These are phyloP conservation scores for Cydia fagiglandana DNA, from an alignment of 1,140 invertebrate species.

Conservation along the genomic window DNA sequence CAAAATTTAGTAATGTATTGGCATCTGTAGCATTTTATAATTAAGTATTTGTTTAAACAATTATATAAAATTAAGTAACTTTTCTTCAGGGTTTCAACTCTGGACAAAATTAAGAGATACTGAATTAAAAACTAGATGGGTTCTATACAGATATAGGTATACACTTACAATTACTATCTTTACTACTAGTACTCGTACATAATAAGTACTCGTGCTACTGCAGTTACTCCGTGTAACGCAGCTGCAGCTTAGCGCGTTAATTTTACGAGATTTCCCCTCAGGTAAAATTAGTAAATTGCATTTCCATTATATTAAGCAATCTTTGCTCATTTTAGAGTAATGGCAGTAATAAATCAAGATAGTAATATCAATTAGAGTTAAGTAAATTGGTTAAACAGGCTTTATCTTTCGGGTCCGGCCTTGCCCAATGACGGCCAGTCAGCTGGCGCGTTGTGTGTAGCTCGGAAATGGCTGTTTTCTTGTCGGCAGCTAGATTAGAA, in stretches of 20 bases:
- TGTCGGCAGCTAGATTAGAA: constrained; percentile 12
- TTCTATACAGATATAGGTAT: too few species aligned
- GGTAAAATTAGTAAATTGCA: constrained; percentile 29
- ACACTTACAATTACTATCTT: too few species aligned
- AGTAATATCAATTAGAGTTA: constrained; percentile 22
- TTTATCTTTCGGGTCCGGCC: constrained; percentile 11
- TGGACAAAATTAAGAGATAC: too few species aligned
- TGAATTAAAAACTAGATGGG: too few species aligned
- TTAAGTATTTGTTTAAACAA: too few species aligned
- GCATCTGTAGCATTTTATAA: too few species aligned
- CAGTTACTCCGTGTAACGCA: not conserved
- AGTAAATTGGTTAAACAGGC: constrained; percentile 20
- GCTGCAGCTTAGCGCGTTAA: not conserved
- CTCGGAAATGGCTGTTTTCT: not conserved
- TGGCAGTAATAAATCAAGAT: constrained; percentile 21
- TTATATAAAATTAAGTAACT: too few species aligned
- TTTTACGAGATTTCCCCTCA: constrained; percentile 18
- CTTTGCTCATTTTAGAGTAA: constrained; percentile 21
- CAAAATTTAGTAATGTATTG: too few species aligned
- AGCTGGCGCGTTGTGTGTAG: constrained; percentile 4
- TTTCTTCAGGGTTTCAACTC: too few species aligned
- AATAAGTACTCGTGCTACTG: not conserved
- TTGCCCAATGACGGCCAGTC: constrained; percentile 17
- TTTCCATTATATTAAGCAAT: constrained; percentile 26
- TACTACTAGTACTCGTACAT: too few species aligned